A percentile compares a stretch with the other conserved stretches of the same genome.
Conservation (phyloP, 2,888 invertebrate species). For the Amblyjoppa proteus region DNA sequence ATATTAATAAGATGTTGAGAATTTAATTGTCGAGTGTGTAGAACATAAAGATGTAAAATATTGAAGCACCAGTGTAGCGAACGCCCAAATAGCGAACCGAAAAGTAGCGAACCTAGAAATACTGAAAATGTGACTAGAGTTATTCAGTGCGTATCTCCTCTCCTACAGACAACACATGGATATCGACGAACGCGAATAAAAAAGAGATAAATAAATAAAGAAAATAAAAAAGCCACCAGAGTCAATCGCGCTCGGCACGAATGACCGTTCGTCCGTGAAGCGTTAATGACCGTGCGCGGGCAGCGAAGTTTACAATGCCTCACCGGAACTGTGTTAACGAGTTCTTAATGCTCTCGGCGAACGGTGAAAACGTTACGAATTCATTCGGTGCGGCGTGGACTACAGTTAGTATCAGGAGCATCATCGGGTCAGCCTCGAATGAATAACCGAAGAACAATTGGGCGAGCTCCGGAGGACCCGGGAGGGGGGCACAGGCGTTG, state of each 20-base stretch:
- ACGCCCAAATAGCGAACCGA: too few species aligned
- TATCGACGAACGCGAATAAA: not conserved
- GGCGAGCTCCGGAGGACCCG: not conserved
- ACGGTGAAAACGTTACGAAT: constrained; percentile 41
- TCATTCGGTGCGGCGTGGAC: constrained; percentile 1
- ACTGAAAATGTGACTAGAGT: not conserved
- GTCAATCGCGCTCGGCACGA: constrained; percentile 42
- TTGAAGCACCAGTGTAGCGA: too few species aligned
- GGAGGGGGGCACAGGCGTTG: not conserved
- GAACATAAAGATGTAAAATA: too few species aligned
- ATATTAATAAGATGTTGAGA: not conserved
- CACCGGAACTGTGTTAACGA: constrained; percentile 64
- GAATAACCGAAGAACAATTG: constrained; percentile 50
- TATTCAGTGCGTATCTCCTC: not conserved
- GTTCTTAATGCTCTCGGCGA: constrained; percentile 45
- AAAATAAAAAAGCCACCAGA: not conserved
- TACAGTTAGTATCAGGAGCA: constrained; percentile 25
- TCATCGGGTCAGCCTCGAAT: constrained; percentile 43
- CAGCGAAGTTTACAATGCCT: constrained; percentile 40
- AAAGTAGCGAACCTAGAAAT: too few species aligned
- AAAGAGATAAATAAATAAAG: not conserved
- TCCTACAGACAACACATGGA: not conserved
- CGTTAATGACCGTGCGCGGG: constrained; percentile 51
- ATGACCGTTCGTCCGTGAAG: constrained; percentile 59
- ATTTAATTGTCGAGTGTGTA: too few species aligned